phyloP scores from a whole-genome alignment of 2,797 vertebrate genomes.

The Bradypodion pumilum region DNA sequence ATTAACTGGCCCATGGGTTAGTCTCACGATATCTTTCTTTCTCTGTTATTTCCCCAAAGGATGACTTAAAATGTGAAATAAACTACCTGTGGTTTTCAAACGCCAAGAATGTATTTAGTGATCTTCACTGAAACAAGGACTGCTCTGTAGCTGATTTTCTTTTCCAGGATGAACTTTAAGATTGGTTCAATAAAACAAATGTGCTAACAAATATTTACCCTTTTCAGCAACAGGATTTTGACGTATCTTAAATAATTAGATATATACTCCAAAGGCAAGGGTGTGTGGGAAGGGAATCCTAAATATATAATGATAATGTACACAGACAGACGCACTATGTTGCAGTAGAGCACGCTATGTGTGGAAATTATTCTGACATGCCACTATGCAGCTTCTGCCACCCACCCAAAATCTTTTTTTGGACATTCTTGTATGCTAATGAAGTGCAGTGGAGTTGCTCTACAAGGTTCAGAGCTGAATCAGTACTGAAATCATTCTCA shows the following conservation, averaged over 20 bases:
- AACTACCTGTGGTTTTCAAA: background rate
- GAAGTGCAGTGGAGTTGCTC: background rate
- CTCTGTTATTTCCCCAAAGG: background rate
- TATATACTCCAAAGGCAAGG: background rate
- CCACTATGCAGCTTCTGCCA: no score
- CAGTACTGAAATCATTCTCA: background rate
- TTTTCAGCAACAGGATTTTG: background rate
- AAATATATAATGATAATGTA: no score
- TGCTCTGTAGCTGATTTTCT: background rate
- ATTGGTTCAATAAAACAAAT: background rate
- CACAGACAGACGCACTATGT: no score
- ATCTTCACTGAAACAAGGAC: background rate
- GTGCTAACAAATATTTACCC: conserved; percentile 7
- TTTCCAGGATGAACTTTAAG: conserved; percentile 9
- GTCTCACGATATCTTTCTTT: background rate
- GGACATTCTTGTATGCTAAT: no score
- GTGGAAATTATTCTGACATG: no score
- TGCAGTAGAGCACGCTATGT: no score
- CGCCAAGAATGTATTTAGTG: background rate
- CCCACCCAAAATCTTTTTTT: no score
- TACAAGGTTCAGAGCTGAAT: background rate
- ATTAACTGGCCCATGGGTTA: background rate
- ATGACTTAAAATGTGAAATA: background rate
- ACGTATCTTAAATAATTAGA: background rate
- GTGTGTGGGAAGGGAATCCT: no score